phyloP scores from a whole-genome alignment of 2,113 vertebrate species.

The Scophthalmus maximus region DNA sequence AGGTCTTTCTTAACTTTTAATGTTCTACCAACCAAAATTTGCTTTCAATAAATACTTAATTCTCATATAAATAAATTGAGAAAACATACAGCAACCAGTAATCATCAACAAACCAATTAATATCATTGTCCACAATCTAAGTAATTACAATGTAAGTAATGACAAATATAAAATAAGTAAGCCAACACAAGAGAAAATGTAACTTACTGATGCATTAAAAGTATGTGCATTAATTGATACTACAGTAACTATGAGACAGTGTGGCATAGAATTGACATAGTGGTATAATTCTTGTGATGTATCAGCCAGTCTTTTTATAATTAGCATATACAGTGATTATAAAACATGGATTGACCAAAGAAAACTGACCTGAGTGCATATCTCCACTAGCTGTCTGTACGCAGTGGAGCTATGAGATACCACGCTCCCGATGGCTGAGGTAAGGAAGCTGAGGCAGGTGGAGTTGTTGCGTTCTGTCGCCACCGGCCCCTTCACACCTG shows the following conservation, averaged over 20 bases:
- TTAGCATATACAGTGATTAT: neutral
- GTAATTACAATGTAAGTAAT: too few species aligned
- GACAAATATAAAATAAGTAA: too few species aligned
- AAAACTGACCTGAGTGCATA: slow-evolving; percentile 83
- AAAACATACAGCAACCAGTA: too few species aligned
- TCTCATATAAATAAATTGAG: too few species aligned
- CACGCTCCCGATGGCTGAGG: slow-evolving; percentile 83
- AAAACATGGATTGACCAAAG: neutral
- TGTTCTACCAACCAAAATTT: too few species aligned
- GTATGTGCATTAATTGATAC: neutral
- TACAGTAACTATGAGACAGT: neutral
- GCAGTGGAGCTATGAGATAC: slow-evolving; percentile 81
- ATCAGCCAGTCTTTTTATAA: too few species aligned
- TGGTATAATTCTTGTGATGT: neutral
- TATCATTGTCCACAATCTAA: too few species aligned
- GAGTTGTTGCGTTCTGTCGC: slow-evolving; percentile 68
- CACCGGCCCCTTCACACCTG: slow-evolving; percentile 52
- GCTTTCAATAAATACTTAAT: too few species aligned
- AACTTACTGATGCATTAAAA: neutral
- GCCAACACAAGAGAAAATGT: too few species aligned
- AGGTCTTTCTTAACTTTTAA: too few species aligned
- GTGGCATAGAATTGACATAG: neutral
- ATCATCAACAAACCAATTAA: too few species aligned
- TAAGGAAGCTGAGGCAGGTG: slow-evolving; percentile 82
- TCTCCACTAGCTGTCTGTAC: slow-evolving; percentile 83